Evolutionary conservation across 1,140 invertebrate species (phyloP), one percentile per base, ranked within the genome.

Genomic region (Listronotus bonariensis): DNA sequence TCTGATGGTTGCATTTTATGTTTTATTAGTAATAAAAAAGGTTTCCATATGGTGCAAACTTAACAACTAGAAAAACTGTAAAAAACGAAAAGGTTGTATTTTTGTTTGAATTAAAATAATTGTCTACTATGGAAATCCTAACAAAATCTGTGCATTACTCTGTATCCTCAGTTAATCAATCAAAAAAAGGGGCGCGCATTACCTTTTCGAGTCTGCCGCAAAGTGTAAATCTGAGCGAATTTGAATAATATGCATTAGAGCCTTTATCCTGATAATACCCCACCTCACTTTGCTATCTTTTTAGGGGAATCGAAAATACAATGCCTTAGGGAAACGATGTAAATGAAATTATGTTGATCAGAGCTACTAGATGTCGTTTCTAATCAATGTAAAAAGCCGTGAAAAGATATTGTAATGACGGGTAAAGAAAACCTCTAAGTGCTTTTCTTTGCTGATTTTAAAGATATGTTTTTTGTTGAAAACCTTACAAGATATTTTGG

Each of bases 291-390:
- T 62, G 18, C 51, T 62, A 62, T 53, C 51, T 62, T 52, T 62
- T 62, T 32, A 40, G 59, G 59, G 48, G 59, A 62, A 62, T 62
- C 15, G 46, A 43, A 53, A 53, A 45, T 43, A 62, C 59, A 62
- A 62, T 62, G 59, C 59, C 59, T 11, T 53, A 49, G 59, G 59
- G 41, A 62, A 62, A 20, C 42, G n/a, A 38, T 32, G 59, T 52
- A 62, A 62, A 62, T 62, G 59, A 62, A 62, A 62, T 62, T 62
- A 62, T 62, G 59, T 48, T 62, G 59, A 62, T 62, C 59, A 46
- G 48, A 18, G 48, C 59, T 45, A 62, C 59, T 62, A 49, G 59
- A 62, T 62, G 59, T 62, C 59, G 52, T 62, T 53, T 53, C 53
- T 62, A 62, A 62, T 62, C 59, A 62, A 53, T 26, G 59, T 53